Evolutionary conservation across 1,140 invertebrate genomes (phyloP).

Genomic region (Orius laevigatus): DNA sequence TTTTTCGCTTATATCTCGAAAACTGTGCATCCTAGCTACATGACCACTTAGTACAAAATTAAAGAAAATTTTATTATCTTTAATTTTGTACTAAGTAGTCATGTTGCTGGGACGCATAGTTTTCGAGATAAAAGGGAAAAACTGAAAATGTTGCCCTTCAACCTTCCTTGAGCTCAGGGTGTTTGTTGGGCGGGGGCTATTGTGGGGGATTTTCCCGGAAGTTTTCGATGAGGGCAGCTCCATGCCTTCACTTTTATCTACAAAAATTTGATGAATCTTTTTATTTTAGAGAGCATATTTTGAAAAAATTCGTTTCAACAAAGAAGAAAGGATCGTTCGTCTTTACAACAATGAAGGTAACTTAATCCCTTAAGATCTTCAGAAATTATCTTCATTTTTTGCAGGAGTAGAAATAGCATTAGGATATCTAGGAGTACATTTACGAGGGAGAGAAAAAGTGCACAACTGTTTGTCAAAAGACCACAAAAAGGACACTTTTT

Average conservation of each 20-base stretch:
- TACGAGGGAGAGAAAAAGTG: conserved; percentile 36
- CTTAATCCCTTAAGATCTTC: background rate
- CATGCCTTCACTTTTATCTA: too few species aligned
- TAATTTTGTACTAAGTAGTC: too few species aligned
- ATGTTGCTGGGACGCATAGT: too few species aligned
- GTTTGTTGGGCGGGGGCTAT: background rate
- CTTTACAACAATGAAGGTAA: conserved; percentile 48
- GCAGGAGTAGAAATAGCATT: conserved; percentile 42
- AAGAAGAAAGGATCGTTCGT: conserved; percentile 53
- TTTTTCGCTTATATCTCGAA: background rate
- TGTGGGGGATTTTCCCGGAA: background rate
- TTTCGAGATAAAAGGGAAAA: too few species aligned
- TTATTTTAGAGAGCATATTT: conserved; percentile 55
- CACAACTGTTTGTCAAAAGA: conserved; percentile 53
- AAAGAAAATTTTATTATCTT: too few species aligned
- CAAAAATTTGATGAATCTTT: too few species aligned
- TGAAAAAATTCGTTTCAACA: conserved; percentile 66
- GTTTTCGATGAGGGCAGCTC: too few species aligned
- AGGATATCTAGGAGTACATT: conserved; percentile 45
- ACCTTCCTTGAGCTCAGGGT: too few species aligned
- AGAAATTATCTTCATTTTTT: background rate
- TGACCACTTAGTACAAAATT: too few species aligned
- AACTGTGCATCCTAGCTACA: too few species aligned
- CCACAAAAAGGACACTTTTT: conserved; percentile 33
- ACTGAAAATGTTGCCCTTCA: too few species aligned